These are phyloP conservation scores for Metaphire vulgaris DNA, from an alignment of 1,140 invertebrate genomes.

Conservation along the genomic window DNA sequence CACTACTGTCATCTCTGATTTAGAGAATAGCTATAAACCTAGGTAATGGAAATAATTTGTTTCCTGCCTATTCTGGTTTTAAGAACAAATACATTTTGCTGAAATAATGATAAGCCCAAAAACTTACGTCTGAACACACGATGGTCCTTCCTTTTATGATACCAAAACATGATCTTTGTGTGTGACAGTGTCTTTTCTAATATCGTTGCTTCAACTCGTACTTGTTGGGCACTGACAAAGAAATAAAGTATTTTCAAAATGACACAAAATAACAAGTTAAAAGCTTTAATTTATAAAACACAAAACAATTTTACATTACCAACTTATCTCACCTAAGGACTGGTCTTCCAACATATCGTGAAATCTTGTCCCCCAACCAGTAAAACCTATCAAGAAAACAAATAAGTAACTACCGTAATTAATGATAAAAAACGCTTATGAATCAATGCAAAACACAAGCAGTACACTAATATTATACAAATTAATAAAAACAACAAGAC, in stretches of 20 bases:
- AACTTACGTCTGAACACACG: slow-evolving; percentile 65
- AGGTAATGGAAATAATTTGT: no score
- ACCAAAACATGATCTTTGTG: slow-evolving; percentile 68
- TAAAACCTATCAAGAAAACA: slow-evolving; percentile 56
- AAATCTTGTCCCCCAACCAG: slow-evolving; percentile 77
- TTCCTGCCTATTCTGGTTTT: no score
- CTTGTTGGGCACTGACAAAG: slow-evolving; percentile 56
- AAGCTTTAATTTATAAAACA: neutral
- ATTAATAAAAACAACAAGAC: no score
- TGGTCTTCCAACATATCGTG: slow-evolving; percentile 73
- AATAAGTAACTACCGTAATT: slow-evolving; percentile 14
- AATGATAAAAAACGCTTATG: no score
- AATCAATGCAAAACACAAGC: no score
- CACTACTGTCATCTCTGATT: no score
- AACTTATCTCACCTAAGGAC: slow-evolving; percentile 60
- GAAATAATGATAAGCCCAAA: no score
- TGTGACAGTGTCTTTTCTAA: slow-evolving; percentile 82
- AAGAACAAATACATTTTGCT: no score
- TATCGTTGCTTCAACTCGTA: slow-evolving; percentile 73
- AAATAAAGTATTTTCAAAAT: slow-evolving; percentile 15
- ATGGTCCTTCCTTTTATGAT: slow-evolving; percentile 69
- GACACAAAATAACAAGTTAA: neutral
- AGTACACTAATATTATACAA: no score
- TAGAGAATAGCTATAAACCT: no score
- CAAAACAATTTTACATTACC: slow-evolving; percentile 8